phyloP scores from a whole-genome alignment of 1,140 invertebrate species.

The Brachionus calyciflorus region DNA sequence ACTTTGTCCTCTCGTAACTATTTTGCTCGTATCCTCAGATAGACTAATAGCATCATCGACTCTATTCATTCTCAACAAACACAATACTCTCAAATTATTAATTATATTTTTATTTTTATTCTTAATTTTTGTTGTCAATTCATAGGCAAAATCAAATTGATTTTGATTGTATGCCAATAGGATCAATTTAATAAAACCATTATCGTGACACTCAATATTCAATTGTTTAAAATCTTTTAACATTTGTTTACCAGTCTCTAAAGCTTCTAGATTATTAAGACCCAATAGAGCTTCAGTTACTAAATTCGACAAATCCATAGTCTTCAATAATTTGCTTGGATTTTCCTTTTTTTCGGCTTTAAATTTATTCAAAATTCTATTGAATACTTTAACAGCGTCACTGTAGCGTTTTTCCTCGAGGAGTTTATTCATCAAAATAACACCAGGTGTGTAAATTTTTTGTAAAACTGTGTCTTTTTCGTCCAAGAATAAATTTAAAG shows the following conservation, averaged over 20 bases:
- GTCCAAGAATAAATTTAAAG: constrained; percentile 20
- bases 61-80: neutral
- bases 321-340: neutral
- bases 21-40: constrained; percentile 30
- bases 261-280: neutral
- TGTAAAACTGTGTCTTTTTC: constrained; percentile 20
- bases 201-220: constrained; percentile 15
- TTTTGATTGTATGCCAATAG: constrained; percentile 11
- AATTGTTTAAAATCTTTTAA: neutral
- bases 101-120: constrained; percentile 19
- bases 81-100: constrained; percentile 10
- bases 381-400: constrained; percentile 5
- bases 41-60: constrained; percentile 3
- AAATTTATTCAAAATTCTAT: constrained; percentile 13
- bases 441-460: constrained; percentile 10
- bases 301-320: constrained; percentile 31
- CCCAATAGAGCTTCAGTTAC: constrained; percentile 5
- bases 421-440: constrained; percentile 41
- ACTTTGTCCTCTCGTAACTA: neutral
- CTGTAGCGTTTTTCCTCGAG: constrained; percentile 33
- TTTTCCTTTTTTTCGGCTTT: neutral
- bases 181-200: constrained; percentile 23
- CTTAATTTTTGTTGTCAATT: constrained; percentile 18
- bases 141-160: constrained; percentile 32
- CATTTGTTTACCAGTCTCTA: neutral